Percentiles rank a stretch among this genome's conserved stretches.
phyloP scores from a whole-genome alignment of 2,797 vertebrate genomes.

The Pangasius djambal region DNA sequence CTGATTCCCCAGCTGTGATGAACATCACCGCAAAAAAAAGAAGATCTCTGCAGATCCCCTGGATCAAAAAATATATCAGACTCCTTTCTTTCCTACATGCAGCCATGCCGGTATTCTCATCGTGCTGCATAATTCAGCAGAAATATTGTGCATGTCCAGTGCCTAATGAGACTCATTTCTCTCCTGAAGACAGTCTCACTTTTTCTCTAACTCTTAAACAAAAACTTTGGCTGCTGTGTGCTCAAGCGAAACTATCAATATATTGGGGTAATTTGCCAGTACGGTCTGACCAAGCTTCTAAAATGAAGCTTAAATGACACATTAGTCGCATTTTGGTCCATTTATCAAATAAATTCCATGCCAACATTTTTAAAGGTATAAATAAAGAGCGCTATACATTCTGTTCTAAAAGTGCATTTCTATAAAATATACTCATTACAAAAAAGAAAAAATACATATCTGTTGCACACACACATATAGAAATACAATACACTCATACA shows the following conservation, averaged over 20 bases:
- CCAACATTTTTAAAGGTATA: background rate
- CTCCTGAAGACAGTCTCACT: conserved; percentile 50
- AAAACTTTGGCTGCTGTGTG: conserved; percentile 28
- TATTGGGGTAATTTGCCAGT: conserved; percentile 21
- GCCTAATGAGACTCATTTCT: conserved; percentile 46
- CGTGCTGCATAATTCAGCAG: conserved; percentile 41
- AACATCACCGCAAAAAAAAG: background rate
- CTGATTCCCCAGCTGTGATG: background rate
- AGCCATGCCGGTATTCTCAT: conserved; percentile 25
- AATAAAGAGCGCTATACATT: background rate
- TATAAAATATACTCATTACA: background rate
- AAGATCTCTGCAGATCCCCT: conserved; percentile 1
- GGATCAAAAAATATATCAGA: conserved; percentile 9
- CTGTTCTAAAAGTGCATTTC: background rate
- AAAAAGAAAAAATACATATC: background rate
- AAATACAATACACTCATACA: background rate
- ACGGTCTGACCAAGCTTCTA: conserved; percentile 9
- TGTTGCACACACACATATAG: background rate
- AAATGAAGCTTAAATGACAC: conserved; percentile 37
- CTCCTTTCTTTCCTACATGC: conserved; percentile 15
- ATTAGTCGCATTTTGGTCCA: conserved; percentile 22
- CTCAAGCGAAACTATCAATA: conserved; percentile 20
- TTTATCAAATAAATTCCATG: conserved; percentile 12
- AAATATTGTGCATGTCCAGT: conserved; percentile 46
- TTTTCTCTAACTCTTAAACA: conserved; percentile 39